Evolutionary conservation across 2,113 vertebrate genomes (phyloP).

Genomic region (Symphodus melops): DNA sequence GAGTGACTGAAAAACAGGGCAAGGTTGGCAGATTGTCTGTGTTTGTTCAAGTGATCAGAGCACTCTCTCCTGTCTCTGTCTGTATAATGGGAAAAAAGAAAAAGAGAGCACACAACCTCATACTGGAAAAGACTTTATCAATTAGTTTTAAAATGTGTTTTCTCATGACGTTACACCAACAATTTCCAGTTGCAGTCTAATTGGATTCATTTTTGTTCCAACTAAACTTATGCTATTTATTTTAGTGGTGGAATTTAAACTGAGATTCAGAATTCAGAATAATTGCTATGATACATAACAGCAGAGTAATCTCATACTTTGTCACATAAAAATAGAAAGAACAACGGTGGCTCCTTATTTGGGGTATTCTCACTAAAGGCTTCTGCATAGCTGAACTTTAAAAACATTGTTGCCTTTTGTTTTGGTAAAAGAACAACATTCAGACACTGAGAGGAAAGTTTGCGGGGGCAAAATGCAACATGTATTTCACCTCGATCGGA

Average conservation of each 20-base stretch:
- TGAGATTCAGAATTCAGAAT: not conserved
- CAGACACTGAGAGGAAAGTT: not conserved
- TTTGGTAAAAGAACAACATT: not conserved
- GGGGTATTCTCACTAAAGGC: not conserved
- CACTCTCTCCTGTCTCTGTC: not conserved
- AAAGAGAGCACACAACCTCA: not conserved
- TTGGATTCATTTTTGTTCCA: not conserved
- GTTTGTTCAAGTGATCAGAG: constrained; percentile 18
- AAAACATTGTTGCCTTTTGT: not conserved
- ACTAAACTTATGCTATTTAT: not conserved
- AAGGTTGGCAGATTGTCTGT: constrained; percentile 28
- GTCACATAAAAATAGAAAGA: not conserved
- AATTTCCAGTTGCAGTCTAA: not conserved
- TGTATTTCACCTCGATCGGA: not conserved
- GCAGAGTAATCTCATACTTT: not conserved
- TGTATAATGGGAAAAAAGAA: not conserved
- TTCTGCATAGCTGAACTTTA: not conserved
- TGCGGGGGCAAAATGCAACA: not conserved
- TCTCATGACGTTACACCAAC: not conserved
- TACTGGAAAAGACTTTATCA: not conserved
- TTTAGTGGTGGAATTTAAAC: not conserved
- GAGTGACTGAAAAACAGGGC: constrained; percentile 51
- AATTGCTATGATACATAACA: not conserved
- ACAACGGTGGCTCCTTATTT: not conserved
- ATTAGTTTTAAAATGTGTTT: not conserved